Percentiles rank a stretch among this genome's conserved stretches.
Evolutionary conservation across 2,888 invertebrate species (phyloP).

Genomic region (Ochropleura leucogaster): DNA sequence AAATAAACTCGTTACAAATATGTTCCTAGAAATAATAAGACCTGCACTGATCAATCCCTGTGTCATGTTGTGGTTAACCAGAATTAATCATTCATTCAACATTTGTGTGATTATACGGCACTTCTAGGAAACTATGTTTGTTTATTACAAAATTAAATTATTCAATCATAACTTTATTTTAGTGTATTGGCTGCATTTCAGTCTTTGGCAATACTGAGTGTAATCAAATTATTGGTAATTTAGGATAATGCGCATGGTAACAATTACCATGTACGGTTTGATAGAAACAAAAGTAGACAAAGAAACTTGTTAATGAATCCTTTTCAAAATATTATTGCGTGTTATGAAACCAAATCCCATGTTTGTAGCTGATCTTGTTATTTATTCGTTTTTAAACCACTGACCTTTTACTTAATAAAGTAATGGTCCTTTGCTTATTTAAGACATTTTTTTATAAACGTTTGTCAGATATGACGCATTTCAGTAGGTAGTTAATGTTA

Average conservation of each 20-base stretch:
- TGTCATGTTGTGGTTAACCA: conserved; percentile 74
- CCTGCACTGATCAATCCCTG: conserved; percentile 52
- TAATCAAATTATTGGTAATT: not conserved
- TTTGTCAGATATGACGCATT: conserved; percentile 25
- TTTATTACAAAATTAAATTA: conserved; percentile 35
- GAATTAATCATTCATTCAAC: conserved; percentile 75
- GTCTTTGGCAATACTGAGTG: not conserved
- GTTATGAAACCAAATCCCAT: not conserved
- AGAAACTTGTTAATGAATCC: not conserved
- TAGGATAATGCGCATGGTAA: not conserved
- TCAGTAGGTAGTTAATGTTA: conserved; percentile 11
- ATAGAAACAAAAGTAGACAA: not conserved
- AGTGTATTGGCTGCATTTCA: not conserved
- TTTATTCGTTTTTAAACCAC: not conserved
- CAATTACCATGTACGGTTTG: not conserved
- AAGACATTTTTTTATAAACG: conserved; percentile 28
- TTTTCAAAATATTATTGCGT: conserved; percentile 10
- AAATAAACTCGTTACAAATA: conserved; percentile 55
- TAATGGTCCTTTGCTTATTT: not conserved
- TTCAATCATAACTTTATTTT: conserved; percentile 32
- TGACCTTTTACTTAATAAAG: not conserved
- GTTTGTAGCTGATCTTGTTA: not conserved
- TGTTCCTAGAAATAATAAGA: conserved; percentile 59
- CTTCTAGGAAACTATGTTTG: conserved; percentile 65
- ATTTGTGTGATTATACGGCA: conserved; percentile 64